Evolutionary conservation across 2,888 invertebrate genomes (phyloP).

Genomic region (Mesoligia furuncula): DNA sequence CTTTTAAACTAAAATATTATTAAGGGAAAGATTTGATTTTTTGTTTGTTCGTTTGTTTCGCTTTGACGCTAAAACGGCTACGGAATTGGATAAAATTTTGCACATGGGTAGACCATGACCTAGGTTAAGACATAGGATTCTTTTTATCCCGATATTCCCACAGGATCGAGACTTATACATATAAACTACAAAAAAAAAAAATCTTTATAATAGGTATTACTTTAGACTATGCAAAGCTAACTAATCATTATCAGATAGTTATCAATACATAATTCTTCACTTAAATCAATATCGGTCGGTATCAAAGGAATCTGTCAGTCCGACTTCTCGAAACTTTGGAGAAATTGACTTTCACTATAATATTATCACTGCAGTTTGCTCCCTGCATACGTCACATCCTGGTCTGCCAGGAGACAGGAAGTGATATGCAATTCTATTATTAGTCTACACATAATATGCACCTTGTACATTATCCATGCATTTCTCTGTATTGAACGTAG

Average conservation of each 20-base stretch:
- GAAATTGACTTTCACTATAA: slow-evolving; percentile 25
- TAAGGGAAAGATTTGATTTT: no score
- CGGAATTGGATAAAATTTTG: no score
- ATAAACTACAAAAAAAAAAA: background rate
- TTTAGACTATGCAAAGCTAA: background rate
- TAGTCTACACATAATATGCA: slow-evolving; percentile 19
- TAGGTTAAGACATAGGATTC: no score
- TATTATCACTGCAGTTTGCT: slow-evolving; percentile 29
- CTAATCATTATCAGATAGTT: background rate
- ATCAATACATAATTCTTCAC: background rate
- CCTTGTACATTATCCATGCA: slow-evolving; percentile 8
- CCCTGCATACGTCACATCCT: slow-evolving; percentile 37
- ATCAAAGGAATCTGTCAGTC: background rate
- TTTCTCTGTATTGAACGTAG: slow-evolving; percentile 1
- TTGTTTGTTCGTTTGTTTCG: no score
- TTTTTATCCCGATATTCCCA: no score
- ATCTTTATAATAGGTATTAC: background rate
- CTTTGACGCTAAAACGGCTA: no score
- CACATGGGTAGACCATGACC: no score
- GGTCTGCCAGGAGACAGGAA: slow-evolving; percentile 40
- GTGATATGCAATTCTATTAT: slow-evolving; percentile 44
- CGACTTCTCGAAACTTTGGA: background rate
- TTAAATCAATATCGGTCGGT: background rate
- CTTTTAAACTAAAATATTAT: no score
- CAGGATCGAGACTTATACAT: no score